Evolutionary conservation across 2,113 vertebrate genomes (phyloP).

Genomic region (Ovibos moschatus): DNA sequence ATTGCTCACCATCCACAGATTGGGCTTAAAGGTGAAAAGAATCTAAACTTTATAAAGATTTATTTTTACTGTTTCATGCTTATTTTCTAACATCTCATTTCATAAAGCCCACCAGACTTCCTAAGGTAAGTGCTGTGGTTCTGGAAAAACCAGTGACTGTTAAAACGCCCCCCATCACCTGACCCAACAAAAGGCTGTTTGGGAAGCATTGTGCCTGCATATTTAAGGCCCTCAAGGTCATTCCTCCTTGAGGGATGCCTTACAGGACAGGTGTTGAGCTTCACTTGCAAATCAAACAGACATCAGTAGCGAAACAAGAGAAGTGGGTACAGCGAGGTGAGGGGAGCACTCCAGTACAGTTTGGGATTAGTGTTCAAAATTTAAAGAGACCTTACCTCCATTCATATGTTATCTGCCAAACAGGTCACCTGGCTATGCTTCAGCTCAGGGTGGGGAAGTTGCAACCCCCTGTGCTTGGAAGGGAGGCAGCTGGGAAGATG

Average conservation of each 20-base stretch:
- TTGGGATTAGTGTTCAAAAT: neutral
- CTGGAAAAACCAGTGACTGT: neutral
- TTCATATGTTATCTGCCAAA: neutral
- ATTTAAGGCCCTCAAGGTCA: neutral
- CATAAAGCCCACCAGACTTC: neutral
- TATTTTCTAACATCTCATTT: neutral
- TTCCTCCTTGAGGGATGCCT: neutral
- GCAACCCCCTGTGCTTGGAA: neutral
- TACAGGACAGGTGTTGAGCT: neutral
- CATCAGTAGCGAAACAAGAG: neutral
- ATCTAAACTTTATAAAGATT: neutral
- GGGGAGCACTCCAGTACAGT: neutral
- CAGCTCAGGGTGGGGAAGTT: neutral
- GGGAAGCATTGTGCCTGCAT: neutral
- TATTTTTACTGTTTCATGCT: neutral
- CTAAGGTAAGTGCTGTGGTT: neutral
- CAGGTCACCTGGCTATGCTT: neutral
- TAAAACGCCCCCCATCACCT: neutral
- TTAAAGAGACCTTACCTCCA: neutral
- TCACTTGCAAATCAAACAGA: neutral
- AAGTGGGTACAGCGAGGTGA: neutral
- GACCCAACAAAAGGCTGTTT: neutral
- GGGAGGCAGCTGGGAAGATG: neutral
- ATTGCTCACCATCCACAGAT: conserved; percentile 27
- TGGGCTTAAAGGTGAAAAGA: conserved; percentile 7